Evolutionary conservation across 2,888 invertebrate species (phyloP).

Genomic region (Digitonthophagus gazella): DNA sequence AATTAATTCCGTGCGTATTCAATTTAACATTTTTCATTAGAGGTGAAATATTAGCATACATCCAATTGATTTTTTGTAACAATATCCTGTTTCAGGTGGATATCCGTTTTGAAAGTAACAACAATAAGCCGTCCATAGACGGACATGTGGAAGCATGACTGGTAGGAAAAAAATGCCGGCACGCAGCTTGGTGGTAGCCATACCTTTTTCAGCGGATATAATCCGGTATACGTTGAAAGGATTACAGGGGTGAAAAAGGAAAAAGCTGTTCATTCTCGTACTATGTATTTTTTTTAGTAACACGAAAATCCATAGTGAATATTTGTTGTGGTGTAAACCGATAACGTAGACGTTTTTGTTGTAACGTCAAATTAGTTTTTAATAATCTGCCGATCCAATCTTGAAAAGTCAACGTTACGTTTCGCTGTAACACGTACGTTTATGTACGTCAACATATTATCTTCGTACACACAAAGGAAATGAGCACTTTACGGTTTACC

Average conservation of each 20-base stretch:
- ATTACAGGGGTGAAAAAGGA: neutral
- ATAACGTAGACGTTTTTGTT: neutral
- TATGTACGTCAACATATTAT: neutral
- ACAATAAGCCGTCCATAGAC: neutral
- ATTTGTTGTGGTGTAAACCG: neutral
- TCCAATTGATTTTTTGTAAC: too few species aligned
- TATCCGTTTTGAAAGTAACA: neutral
- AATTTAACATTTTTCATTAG: too few species aligned
- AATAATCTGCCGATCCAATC: neutral
- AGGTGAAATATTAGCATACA: too few species aligned
- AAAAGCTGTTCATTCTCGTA: too few species aligned
- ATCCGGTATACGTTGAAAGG: neutral
- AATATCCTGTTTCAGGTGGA: neutral
- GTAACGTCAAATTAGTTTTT: neutral
- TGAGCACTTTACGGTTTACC: neutral
- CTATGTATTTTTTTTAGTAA: neutral
- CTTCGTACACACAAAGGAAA: neutral
- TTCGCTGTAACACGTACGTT: too few species aligned
- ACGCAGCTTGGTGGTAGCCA: neutral
- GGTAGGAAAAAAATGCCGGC: neutral
- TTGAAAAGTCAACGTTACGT: neutral
- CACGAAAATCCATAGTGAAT: neutral
- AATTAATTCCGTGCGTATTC: too few species aligned
- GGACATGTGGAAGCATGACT: neutral
- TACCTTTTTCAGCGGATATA: neutral